These are phyloP conservation scores for Ormyrus thymus DNA, from an alignment of 2,888 invertebrate species.

Conservation along the genomic window DNA sequence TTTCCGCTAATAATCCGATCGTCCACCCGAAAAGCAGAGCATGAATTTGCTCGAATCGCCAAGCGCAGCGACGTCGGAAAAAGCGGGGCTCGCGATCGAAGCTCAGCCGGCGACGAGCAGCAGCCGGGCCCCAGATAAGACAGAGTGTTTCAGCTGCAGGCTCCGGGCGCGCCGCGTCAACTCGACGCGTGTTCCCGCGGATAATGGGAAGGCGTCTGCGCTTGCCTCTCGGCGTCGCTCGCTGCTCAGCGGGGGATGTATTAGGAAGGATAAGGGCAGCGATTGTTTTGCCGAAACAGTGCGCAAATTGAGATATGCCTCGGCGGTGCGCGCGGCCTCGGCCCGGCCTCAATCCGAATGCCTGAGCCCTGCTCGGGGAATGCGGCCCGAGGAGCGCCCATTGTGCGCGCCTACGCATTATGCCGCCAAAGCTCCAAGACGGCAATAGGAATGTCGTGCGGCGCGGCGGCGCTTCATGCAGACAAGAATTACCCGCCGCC, in stretches of 20 bases:
- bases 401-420: constrained; percentile 36
- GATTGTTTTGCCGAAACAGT: constrained; percentile 41
- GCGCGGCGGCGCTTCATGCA: not conserved
- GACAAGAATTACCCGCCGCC: constrained; percentile 30
- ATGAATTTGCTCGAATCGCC: too few relatives aligned
- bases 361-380: not conserved
- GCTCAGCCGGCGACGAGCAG: not conserved
- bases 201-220: not conserved
- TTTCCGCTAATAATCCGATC: too few relatives aligned
- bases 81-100: not conserved
- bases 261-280: not conserved
- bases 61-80: too few relatives aligned
- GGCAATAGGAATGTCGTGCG: not conserved
- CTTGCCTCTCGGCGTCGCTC: constrained; percentile 11
- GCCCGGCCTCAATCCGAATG: not conserved
- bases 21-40: too few relatives aligned
- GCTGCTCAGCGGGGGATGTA: not conserved
- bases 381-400: constrained; percentile 10
- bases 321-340: not conserved
- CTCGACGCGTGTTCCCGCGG: not conserved
- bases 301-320: constrained; percentile 47
- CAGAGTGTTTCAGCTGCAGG: not conserved
- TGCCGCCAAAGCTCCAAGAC: not conserved
- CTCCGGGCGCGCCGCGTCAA: not conserved
- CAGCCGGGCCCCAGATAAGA: too few relatives aligned